Evolutionary conservation across 2,888 invertebrate species (phyloP), one percentile per base, ranked within the genome.

Genomic region (Neocrepidodera transversa): DNA sequence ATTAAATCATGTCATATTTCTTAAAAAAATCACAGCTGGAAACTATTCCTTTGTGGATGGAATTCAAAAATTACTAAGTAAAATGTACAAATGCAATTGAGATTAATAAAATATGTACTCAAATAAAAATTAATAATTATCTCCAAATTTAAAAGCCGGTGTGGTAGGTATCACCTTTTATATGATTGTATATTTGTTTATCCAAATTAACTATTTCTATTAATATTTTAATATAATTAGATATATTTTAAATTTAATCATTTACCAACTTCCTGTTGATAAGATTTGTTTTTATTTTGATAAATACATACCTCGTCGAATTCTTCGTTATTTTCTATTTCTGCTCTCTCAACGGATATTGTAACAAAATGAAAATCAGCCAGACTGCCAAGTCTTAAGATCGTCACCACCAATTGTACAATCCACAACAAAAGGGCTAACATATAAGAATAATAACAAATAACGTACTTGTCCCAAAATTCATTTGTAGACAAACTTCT

Each of bases 361-460:
- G 30, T 16, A 1, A 30, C 45, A 30, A 55, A 55, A 17, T 60
- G 51, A 40, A 60, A 60, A 60, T 60, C 60, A 0, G 51, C 55
- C 23, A 60, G 36, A 11, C 45, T 50, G 17, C 36, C n/a, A 8
- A 55, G 28, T 47, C 60, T 43, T 11, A 55, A 51, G 47, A 60
- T 43, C 11, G 60, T 60, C 14, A 60, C 14, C 20, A 45, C 18
- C 23, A 51, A 11, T 47, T 60, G 55, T 10, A 50, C 20, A 36
- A 32, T 18, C 60, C 60, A 60, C 3, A 60, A 13, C 8, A 60
- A 50, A 20, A 60, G 35, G 16, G 45, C 30, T 40, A 50, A 35
- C 11, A 50, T 36, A 20, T 32, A 55, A 2, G 50, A 45, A 36
- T 60, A 55, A 2, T 40, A 50, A 28, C 60, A 60, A 17, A 45